These are phyloP conservation scores for Protaetia brevitarsis DNA, from an alignment of 1,140 invertebrate genomes.

Conservation along the genomic window DNA sequence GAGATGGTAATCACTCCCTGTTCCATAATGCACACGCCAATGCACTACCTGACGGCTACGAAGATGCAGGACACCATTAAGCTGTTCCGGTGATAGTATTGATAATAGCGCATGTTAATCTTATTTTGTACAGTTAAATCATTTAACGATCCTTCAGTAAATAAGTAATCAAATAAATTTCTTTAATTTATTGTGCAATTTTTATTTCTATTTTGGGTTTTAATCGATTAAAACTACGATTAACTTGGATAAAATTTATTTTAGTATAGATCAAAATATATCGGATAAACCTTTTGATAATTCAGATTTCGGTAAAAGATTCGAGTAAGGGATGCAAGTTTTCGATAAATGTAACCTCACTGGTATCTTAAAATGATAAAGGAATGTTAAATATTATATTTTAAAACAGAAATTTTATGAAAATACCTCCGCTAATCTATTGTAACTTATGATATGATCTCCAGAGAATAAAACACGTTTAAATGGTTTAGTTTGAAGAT, in stretches of 20 bases:
- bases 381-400: neutral
- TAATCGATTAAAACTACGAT: too few species aligned
- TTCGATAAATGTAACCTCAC: slow-evolving; percentile 24
- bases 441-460: slow-evolving; percentile 20
- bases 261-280: slow-evolving; percentile 16
- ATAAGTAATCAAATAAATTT: neutral
- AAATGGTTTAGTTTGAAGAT: slow-evolving; percentile 8
- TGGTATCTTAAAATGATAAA: slow-evolving; percentile 25
- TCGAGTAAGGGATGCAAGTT: slow-evolving; percentile 26
- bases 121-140: slow-evolving; percentile 7
- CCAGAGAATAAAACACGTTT: slow-evolving; percentile 19
- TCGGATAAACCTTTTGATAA: slow-evolving; percentile 22
- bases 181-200: too few species aligned
- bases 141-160: slow-evolving; percentile 8
- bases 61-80: slow-evolving; percentile 23
- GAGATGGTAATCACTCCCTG: slow-evolving; percentile 75
- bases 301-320: slow-evolving; percentile 26
- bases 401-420: too few species aligned
- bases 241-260: too few species aligned
- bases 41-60: slow-evolving; percentile 73
- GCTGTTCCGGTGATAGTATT: neutral
- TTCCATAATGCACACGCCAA: slow-evolving; percentile 82
- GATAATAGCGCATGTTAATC: neutral
- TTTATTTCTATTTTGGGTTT: too few species aligned
- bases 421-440: slow-evolving; percentile 21